These are phyloP conservation scores for Catagonus wagneri DNA, from an alignment of 2,113 vertebrate genomes.

Conservation along the genomic window DNA sequence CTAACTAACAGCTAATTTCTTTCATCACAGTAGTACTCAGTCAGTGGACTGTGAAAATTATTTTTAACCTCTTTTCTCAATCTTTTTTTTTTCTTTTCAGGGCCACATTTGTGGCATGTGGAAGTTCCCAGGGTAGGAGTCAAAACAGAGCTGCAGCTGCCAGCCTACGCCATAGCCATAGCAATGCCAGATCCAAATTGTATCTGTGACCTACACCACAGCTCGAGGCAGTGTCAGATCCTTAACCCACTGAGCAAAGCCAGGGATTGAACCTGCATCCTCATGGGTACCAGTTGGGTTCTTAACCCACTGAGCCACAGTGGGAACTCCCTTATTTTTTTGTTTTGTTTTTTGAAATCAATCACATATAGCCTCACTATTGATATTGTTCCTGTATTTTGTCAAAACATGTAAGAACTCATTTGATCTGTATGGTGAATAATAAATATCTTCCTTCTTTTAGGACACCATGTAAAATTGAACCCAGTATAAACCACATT, in stretches of 20 bases:
- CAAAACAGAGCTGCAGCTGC: no score
- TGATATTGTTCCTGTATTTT: background rate
- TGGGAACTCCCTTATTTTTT: background rate
- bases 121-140: no score
- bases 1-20: conserved; percentile 29
- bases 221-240: no score
- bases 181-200: no score
- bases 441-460: conserved; percentile 64
- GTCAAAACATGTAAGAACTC: conserved; percentile 27
- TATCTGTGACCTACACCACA: no score
- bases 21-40: background rate
- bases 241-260: no score
- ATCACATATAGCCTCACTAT: background rate
- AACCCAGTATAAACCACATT: conserved; percentile 92
- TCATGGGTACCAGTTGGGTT: no score
- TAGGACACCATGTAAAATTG: conserved; percentile 98
- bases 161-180: no score
- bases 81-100: background rate
- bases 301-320: no score
- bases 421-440: background rate
- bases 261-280: no score
- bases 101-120: no score
- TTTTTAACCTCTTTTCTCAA: conserved; percentile 28
- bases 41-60: background rate
- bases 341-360: conserved; percentile 18